Percentiles rank a stretch among this genome's conserved stretches.
Conservation (phyloP, 2,888 invertebrate species). For the Argyresthia albistria region DNA sequence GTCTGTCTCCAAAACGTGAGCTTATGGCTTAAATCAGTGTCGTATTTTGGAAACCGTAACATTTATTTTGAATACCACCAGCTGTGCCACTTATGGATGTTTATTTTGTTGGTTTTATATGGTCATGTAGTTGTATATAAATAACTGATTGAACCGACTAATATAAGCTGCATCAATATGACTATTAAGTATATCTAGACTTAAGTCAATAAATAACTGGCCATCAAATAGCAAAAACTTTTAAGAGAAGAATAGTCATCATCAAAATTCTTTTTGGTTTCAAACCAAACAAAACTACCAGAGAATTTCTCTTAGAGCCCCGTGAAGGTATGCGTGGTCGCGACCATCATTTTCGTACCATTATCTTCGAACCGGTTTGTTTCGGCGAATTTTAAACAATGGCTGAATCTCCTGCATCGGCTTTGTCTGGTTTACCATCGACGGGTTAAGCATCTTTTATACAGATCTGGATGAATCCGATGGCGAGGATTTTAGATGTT, state of each 20-base stretch:
- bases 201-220: too few relatives aligned
- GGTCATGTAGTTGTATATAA: too few relatives aligned
- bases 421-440: slow-evolving; percentile 5
- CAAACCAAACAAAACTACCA: slow-evolving; percentile 6
- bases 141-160: too few relatives aligned
- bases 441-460: too few relatives aligned
- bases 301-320: slow-evolving; percentile 33
- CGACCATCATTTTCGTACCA: slow-evolving; percentile 37
- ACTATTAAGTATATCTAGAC: too few relatives aligned
- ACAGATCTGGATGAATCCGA: too few relatives aligned
- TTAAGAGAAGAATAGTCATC: too few relatives aligned
- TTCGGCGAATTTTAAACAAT: slow-evolving; percentile 62
- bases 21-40: slow-evolving; percentile 22
- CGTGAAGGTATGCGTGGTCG: slow-evolving; percentile 30
- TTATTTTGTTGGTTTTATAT: not conserved
- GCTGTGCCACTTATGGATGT: slow-evolving; percentile 12
- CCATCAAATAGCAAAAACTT: too few relatives aligned
- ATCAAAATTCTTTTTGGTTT: not conserved
- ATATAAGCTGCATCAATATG: too few relatives aligned
- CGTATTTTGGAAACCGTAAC: slow-evolving; percentile 18
- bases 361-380: slow-evolving; percentile 58
- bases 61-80: slow-evolving; percentile 27
- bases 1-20: slow-evolving; percentile 20
- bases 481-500: too few relatives aligned
- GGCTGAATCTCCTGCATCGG: slow-evolving; percentile 19